phyloP scores from a whole-genome alignment of 2,797 vertebrate genomes.

The Epinephelus malabaricus region DNA sequence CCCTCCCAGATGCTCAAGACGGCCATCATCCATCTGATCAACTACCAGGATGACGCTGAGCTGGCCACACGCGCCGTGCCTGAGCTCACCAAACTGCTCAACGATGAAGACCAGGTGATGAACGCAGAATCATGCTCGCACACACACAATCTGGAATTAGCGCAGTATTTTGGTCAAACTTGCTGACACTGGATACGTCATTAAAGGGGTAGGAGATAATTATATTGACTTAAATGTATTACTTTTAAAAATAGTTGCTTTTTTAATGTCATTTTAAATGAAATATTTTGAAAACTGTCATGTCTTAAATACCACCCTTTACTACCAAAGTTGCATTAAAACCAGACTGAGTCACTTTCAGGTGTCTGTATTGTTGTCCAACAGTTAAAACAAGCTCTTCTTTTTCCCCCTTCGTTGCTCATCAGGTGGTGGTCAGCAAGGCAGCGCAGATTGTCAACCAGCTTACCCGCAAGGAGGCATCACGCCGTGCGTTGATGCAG shows the following conservation, averaged over 20 bases:
- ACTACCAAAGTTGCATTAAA: not conserved
- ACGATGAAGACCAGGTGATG: constrained; percentile 95
- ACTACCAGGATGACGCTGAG: constrained; percentile 98
- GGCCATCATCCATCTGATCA: constrained; percentile 97
- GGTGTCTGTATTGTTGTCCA: not conserved
- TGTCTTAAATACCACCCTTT: not conserved
- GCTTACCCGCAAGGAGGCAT: constrained; percentile 96
- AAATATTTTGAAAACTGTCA: not conserved
- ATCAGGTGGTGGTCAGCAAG: constrained; percentile 94
- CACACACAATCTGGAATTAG: too few relatives aligned
- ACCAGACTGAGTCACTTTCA: not conserved
- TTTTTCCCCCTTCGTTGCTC: not conserved
- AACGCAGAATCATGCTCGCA: not conserved
- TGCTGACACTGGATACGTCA: too few relatives aligned
- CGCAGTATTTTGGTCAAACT: not conserved
- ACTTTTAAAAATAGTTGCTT: not conserved
- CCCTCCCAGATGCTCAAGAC: constrained; percentile 97
- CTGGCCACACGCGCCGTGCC: constrained; percentile 95
- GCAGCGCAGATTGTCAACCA: constrained; percentile 99
- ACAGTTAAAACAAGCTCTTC: not conserved
- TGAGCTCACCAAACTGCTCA: constrained; percentile 98
- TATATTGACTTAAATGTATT: not conserved
- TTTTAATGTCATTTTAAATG: not conserved
- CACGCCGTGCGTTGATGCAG: constrained; percentile 93
- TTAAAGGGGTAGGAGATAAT: not conserved